A percentile compares a stretch with the other conserved stretches of the same genome.
phyloP scores from a whole-genome alignment of 2,797 vertebrate species.

The Notolepis coatsorum region DNA sequence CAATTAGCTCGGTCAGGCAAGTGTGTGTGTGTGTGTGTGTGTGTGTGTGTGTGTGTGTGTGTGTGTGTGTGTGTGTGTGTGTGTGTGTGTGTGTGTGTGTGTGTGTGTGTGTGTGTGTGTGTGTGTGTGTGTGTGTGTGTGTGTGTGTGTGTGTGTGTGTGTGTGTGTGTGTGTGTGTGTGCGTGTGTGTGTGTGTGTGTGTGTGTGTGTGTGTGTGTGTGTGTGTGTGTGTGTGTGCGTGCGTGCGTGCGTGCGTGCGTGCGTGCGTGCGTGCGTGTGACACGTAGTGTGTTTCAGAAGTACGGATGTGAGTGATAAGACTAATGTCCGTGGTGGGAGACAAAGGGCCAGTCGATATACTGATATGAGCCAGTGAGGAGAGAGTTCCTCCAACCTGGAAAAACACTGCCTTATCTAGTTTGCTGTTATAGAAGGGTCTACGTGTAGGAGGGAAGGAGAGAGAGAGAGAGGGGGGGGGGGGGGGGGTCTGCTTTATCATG shows the following conservation, averaged over 20 bases:
- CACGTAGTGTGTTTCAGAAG: slow-evolving; percentile 21
- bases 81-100: slow-evolving; percentile 34
- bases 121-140: neutral
- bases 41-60: neutral
- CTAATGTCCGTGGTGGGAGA: slow-evolving; percentile 43
- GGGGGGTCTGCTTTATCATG: slow-evolving; percentile 62
- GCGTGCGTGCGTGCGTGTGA: neutral
- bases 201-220: neutral
- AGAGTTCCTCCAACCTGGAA: slow-evolving; percentile 42
- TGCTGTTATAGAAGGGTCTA: slow-evolving; percentile 25
- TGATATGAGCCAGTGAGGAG: slow-evolving; percentile 35
- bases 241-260: neutral
- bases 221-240: neutral
- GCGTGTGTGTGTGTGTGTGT: slow-evolving; percentile 18
- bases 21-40: slow-evolving; percentile 31
- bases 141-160: no score
- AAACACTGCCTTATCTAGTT: slow-evolving; percentile 38
- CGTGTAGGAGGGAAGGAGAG: slow-evolving; percentile 30
- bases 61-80: neutral
- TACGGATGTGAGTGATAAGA: slow-evolving; percentile 43
- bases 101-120: neutral
- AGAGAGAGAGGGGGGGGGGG: neutral
- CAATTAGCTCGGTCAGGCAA: slow-evolving; percentile 60
- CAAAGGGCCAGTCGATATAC: slow-evolving; percentile 51
- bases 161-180: slow-evolving; percentile 28